Evolutionary conservation across 2,888 invertebrate species (phyloP), one percentile per base, ranked within the genome.

Genomic region (Lycaena phlaeas): DNA sequence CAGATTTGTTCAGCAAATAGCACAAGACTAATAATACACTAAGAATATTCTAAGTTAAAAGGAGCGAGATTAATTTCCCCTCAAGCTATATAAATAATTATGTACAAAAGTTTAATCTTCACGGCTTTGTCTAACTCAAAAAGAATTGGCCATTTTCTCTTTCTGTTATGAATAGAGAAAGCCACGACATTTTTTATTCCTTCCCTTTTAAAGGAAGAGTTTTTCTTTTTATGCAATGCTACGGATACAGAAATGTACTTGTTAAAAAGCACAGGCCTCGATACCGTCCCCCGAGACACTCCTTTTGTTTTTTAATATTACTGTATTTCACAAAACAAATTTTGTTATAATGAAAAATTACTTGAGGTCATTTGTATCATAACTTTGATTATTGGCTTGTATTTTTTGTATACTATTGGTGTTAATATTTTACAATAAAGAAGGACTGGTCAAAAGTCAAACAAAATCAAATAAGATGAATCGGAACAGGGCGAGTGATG

Each of bases 61-160:
- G 40, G 41, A 28, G 46, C 36, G 36, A 31, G 42, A 40, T 42
- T 48, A 44, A 43, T 49, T 48, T 44, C 39, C 48, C 46, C 48
- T 22, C 40, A 28, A 46, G 46, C 44, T 43, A 41, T 46, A 46
- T 46, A 48, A 48, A 48, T 50, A 50, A 50, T 50, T 48, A 50
- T 46, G 44, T 46, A 48, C 46, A 50, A 48, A 50, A 44, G 38
- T 48, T 50, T 50, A 50, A 48, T 50, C 46, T 50, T 30, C 38
- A 34, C 41, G 40, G 38, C 48, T 44, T 50, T 50, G 48, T 50
- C 46, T 48, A 46, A 40, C 44, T 44, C 38, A 36, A 42, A 45
- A 48, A 43, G 45, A 48, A 48, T 49, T 45, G 37, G 36, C 29
- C 36, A 40, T 41, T 41, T 42, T 38, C 30, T 36, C 37, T 42